Conservation (phyloP, 2,888 invertebrate species). For the Tortrix viridana region DNA sequence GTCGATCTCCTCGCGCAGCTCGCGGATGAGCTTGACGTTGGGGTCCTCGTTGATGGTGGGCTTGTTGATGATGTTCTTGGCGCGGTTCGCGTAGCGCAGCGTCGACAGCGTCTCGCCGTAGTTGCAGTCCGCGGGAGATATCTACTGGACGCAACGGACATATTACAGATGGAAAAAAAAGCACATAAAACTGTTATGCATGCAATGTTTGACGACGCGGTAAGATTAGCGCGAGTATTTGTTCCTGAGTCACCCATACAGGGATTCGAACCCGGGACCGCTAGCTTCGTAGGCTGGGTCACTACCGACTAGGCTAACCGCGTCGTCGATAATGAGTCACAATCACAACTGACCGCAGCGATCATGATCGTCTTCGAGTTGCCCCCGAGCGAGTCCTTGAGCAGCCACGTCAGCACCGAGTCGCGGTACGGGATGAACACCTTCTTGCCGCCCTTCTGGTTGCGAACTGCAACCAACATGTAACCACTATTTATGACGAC, state of each 20-base stretch:
- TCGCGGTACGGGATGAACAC: constrained; percentile 94
- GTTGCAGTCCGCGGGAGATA: constrained; percentile 93
- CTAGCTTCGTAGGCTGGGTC: too few relatives aligned
- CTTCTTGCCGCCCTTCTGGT: constrained; percentile 74
- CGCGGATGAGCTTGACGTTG: constrained; percentile 93
- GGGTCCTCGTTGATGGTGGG: constrained; percentile 96
- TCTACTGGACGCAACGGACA: constrained; percentile 50
- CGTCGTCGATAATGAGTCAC: too few relatives aligned
- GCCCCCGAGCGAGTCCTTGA: constrained; percentile 94
- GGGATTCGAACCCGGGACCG: too few relatives aligned
- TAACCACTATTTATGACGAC: neutral
- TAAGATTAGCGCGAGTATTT: too few relatives aligned
- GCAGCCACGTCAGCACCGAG: constrained; percentile 94
- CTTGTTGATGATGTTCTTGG: constrained; percentile 96
- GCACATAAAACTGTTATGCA: too few relatives aligned
- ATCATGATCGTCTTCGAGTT: constrained; percentile 97
- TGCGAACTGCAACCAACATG: constrained; percentile 54
- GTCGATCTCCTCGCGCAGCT: constrained; percentile 92
- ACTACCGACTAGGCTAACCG: too few relatives aligned
- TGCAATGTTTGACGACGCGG: too few relatives aligned
- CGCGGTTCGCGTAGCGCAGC: constrained; percentile 93
- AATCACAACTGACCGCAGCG: constrained; percentile 86
- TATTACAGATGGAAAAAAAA: neutral
- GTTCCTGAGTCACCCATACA: too few relatives aligned
- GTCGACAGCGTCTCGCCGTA: constrained; percentile 95